These are phyloP conservation scores for Tribolium madens DNA, from an alignment of 1,140 invertebrate species.

Conservation along the genomic window DNA sequence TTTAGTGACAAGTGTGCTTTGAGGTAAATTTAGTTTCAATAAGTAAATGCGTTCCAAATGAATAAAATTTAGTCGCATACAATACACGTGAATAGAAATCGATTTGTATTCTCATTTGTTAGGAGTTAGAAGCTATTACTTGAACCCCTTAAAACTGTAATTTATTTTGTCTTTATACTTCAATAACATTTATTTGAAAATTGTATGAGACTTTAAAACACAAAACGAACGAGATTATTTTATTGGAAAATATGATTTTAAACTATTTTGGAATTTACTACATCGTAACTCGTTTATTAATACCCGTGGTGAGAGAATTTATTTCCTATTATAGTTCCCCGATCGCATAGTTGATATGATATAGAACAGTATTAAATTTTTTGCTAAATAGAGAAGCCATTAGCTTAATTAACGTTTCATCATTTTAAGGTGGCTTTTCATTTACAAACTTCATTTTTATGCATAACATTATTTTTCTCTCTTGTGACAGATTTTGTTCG, in stretches of 20 bases:
- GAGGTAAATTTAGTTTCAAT: not conserved
- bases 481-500: not conserved
- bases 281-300: conserved; percentile 25
- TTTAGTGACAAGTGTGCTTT: not conserved
- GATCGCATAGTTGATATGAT: conserved; percentile 12
- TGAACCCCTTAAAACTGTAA: not conserved
- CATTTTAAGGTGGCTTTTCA: conserved; percentile 10
- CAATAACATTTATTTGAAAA: not conserved
- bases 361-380: conserved; percentile 23
- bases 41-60: not conserved
- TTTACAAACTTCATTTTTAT: conserved; percentile 8
- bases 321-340: conserved; percentile 5
- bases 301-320: conserved; percentile 3
- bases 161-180: not conserved
- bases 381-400: conserved; percentile 15
- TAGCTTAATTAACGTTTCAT: conserved; percentile 26
- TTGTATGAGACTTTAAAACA: not conserved
- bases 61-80: not conserved
- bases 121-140: not conserved
- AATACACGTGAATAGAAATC: not conserved
- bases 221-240: not conserved
- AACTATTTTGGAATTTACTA: conserved; percentile 14
- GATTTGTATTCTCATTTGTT: not conserved
- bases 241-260: conserved; percentile 12
- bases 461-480: conserved; percentile 7